These are phyloP conservation scores for Brachyhypopomus occidentalis DNA, from an alignment of 2,113 vertebrate genomes.

Conservation along the genomic window DNA sequence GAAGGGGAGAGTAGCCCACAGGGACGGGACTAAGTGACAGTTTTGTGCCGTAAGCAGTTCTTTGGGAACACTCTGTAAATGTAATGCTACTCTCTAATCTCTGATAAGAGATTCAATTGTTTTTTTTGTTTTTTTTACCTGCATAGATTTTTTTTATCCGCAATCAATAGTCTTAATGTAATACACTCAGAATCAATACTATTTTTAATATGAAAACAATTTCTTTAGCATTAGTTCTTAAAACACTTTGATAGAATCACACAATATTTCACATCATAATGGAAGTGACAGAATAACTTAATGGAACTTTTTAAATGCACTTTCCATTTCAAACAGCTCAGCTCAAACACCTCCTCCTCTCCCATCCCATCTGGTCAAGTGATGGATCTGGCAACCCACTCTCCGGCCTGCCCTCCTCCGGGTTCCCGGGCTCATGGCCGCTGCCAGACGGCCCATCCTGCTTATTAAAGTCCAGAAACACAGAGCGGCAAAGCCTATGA, in stretches of 20 bases:
- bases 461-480: constrained; percentile 65
- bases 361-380: constrained; percentile 40
- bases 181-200: too few species aligned
- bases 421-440: constrained; percentile 59
- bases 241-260: too few species aligned
- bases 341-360: not conserved
- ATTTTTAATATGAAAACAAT: too few species aligned
- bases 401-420: constrained; percentile 51
- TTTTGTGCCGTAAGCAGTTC: constrained; percentile 28
- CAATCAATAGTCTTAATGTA: not conserved
- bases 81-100: not conserved
- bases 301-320: not conserved
- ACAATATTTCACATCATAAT: not conserved
- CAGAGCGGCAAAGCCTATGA: constrained; percentile 35
- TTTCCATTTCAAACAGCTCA: not conserved
- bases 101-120: not conserved
- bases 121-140: too few species aligned
- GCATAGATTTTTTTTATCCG: too few species aligned
- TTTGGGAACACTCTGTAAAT: not conserved
- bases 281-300: not conserved
- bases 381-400: constrained; percentile 19
- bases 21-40: not conserved
- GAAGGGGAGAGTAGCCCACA: constrained; percentile 18
- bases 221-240: too few species aligned
- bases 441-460: constrained; percentile 69